These are phyloP conservation scores for Arenaria interpres DNA, from an alignment of 2,113 vertebrate genomes.

Conservation along the genomic window DNA sequence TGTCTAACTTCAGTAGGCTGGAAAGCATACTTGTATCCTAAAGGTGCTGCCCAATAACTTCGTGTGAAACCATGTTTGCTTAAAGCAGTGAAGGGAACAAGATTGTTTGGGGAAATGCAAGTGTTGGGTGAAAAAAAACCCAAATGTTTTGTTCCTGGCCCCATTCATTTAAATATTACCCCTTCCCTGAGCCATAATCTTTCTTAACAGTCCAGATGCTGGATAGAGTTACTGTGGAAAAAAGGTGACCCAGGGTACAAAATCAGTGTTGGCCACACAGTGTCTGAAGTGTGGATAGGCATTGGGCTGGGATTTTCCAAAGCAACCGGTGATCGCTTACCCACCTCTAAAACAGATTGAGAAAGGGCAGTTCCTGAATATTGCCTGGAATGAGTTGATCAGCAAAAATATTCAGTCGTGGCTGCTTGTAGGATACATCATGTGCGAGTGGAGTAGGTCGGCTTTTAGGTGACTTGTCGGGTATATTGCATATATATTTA, in stretches of 20 bases:
- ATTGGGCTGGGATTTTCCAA: not conserved
- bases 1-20: not conserved
- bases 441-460: not conserved
- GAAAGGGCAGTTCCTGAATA: not conserved
- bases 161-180: not conserved
- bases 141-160: not conserved
- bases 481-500: constrained; percentile 25
- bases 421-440: not conserved
- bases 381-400: not conserved
- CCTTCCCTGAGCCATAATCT: not conserved
- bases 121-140: not conserved
- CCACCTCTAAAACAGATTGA: not conserved
- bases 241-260: not conserved
- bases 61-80: not conserved
- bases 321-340: not conserved
- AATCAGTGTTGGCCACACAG: not conserved
- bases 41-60: not conserved
- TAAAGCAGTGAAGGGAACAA: not conserved
- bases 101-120: not conserved
- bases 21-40: not conserved
- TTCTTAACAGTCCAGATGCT: not conserved
- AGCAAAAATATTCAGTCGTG: not conserved
- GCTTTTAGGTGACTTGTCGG: constrained; percentile 9
- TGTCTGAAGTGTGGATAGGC: not conserved
- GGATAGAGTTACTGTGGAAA: not conserved